phyloP scores from a whole-genome alignment of 2,797 vertebrate genomes.

The Delichon dasypus region DNA sequence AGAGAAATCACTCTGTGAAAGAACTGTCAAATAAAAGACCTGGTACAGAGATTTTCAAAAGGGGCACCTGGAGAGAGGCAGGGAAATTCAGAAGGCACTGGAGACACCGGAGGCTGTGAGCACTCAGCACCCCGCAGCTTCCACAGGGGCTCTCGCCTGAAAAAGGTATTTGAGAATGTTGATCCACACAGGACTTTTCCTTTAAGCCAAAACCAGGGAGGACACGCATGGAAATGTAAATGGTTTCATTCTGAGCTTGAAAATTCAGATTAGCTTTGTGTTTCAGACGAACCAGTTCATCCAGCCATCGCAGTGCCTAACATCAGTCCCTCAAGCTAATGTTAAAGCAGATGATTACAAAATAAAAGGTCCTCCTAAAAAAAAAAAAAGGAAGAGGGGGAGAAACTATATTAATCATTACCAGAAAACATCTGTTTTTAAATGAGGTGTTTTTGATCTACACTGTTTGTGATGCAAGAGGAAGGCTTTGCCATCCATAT shows the following conservation, averaged over 20 bases:
- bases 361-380: conserved; percentile 33
- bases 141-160: not conserved
- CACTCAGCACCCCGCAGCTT: not conserved
- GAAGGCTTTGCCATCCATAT: conserved; percentile 60
- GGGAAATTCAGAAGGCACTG: not conserved
- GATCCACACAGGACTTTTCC: not conserved
- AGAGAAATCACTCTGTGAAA: not conserved
- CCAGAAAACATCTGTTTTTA: conserved; percentile 66
- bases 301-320: not conserved
- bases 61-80: not conserved
- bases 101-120: not conserved
- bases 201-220: not conserved
- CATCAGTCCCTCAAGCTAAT: not conserved
- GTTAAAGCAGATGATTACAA: conserved; percentile 20
- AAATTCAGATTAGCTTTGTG: not conserved
- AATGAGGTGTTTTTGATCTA: conserved; percentile 63
- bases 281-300: conserved; percentile 24
- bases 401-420: conserved; percentile 45
- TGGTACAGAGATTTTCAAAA: not conserved
- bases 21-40: not conserved
- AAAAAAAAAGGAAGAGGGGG: not conserved
- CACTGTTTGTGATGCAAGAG: conserved; percentile 53
- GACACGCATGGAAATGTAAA: not conserved
- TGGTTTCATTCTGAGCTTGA: conserved; percentile 6
- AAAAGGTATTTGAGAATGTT: not conserved